Conservation (phyloP, 2,113 vertebrate species). For the Ciconia boyciana region DNA sequence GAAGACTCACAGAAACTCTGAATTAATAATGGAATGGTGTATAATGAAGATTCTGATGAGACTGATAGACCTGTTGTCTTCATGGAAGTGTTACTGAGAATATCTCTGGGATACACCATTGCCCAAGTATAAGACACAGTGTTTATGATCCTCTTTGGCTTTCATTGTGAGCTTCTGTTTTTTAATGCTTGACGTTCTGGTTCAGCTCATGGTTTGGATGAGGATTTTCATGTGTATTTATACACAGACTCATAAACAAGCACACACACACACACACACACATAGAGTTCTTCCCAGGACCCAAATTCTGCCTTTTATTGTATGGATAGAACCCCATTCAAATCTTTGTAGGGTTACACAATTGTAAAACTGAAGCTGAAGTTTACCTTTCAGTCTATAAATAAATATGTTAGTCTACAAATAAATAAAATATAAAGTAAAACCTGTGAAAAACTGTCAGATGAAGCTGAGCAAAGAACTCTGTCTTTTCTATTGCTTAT, state of each 20-base stretch:
- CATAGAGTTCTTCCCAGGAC: not conserved
- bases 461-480: not conserved
- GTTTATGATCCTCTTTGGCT: not conserved
- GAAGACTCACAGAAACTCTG: not conserved
- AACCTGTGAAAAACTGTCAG: not conserved
- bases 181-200: not conserved
- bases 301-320: not conserved
- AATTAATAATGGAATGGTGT: not conserved
- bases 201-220: not conserved
- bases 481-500: not conserved
- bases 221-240: not conserved
- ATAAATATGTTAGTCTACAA: not conserved
- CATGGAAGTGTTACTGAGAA: not conserved
- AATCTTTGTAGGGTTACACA: not conserved
- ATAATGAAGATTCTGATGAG: not conserved
- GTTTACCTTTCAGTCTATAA: not conserved
- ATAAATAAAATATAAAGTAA: not conserved
- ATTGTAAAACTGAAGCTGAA: not conserved
- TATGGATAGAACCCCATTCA: not conserved
- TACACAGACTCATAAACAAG: not conserved
- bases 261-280: too few species aligned
- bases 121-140: not conserved
- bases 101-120: not conserved
- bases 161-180: not conserved
- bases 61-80: not conserved